Base-by-base conservation (phyloP, 2,113 vertebrate genomes). In the Mola mola region DNA sequence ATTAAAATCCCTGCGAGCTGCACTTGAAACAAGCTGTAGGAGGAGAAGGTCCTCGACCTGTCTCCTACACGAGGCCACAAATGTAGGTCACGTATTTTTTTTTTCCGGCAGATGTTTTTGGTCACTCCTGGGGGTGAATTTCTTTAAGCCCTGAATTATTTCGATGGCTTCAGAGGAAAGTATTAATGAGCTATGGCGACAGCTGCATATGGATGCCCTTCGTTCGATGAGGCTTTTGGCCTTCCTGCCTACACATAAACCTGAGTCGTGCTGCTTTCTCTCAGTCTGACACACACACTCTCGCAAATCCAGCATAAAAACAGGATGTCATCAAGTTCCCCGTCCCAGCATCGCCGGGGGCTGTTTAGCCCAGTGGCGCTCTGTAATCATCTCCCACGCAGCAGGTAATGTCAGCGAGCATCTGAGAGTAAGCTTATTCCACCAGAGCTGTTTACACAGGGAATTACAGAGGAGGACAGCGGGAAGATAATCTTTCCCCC, bases 331-430 rank as follows among this genome's bases (percentile, higher is more conserved):
- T 71, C 47, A 85, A 60, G 78, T 77, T 63, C 34, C 68, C 62
- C 25, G 15, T 82, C 78, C 77, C 73, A 70, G 61, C 64, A 38
- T 53, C 2, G 67, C 82, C 22, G 6, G 55, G 52, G 69, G 78
- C 73, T 87, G 70, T 85, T 89, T 82, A 87, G 75, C 73, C 81
- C 72, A 66, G 52, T 58, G 64, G 85, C 53, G 16, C 49, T 64
- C 74, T 79, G 64, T 87, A 86, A 89, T 88, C 85, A 79, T 79
- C 79, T 80, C 81, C 72, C 57, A 88, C 84, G 47, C 88, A 88
- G 81, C 84, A 89, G 86, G 86, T 88, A 80, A 83, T 78, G 86
- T 85, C 85, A 88, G 80, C 53, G 24, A 80, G 78, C 79, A 83
- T 86, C 78, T 72, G 74, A 83, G 81, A 72, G 70, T 52, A 78